Evolutionary conservation across 2,113 vertebrate genomes (phyloP).

Genomic region (Oreocharis arfaki): DNA sequence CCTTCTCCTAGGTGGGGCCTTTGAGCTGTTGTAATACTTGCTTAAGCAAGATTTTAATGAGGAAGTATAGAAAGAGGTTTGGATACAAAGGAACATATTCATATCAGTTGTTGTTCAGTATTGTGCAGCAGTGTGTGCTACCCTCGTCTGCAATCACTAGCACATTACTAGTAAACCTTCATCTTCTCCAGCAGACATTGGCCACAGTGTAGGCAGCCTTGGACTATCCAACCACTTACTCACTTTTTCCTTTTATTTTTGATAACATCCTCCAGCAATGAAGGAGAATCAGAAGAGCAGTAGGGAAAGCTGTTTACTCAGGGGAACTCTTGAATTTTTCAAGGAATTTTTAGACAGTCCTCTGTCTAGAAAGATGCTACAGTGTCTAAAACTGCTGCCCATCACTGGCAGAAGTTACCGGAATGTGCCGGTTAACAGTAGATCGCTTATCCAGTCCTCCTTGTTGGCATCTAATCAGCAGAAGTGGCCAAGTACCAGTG

Average conservation of each 20-base stretch:
- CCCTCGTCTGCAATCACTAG: not conserved
- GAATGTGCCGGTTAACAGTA: not conserved
- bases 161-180: not conserved
- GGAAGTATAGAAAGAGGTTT: not conserved
- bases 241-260: not conserved
- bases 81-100: not conserved
- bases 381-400: not conserved
- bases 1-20: not conserved
- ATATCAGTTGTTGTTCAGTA: not conserved
- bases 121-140: not conserved
- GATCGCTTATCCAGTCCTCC: not conserved
- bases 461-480: not conserved
- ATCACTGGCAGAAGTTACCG: not conserved
- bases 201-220: not conserved
- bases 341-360: not conserved
- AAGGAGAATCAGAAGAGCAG: not conserved
- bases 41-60: not conserved
- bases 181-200: not conserved
- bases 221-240: not conserved
- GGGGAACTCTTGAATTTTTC: not conserved
- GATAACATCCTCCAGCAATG: not conserved
- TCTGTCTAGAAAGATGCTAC: not conserved
- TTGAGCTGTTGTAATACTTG: not conserved
- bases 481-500: not conserved
- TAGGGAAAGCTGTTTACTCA: not conserved